Evolutionary conservation across 2,797 vertebrate species (phyloP), one percentile per base, ranked within the genome.

Genomic region (Myotis pilosus): DNA sequence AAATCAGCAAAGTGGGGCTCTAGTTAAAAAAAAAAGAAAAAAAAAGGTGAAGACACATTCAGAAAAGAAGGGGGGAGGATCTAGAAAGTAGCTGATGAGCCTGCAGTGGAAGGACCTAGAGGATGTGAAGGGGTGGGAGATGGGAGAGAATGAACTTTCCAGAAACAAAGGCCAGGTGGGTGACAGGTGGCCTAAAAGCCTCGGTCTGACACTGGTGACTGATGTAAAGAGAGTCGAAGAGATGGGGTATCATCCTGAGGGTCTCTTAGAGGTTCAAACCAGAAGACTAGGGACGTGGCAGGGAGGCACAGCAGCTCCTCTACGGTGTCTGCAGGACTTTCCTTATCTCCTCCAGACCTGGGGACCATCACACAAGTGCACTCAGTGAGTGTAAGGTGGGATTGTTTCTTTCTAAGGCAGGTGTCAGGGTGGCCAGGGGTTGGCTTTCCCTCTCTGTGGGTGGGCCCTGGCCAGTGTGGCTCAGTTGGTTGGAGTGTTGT

Each of bases 311-410:
- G 22, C 28, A 3, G 17, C 44, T 69, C 60, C 23, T 51, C 36
- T 1, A 2, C 12, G 53, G 15, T 3, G 16, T 33, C n/a, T 15
- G 3, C 3, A n/a, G 33, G 33, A 11, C 30, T 36, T 66, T 30
- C 11, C 41, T 66, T 36, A 36, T 3, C 51, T 11, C 55, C 30
- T 7, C 3, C 33, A 62, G 25, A 10, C 41, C 30, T 22, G 30
- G 55, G 8, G 30, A 10, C 28, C 22, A 28, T 16, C 33, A 10
- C 2, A 12, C 4, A 0, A 10, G 5, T 57, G 25, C 3, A 1
- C 10, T 33, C 78, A 51, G 5, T 10, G 20, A 30, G 60, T 0
- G 1, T 1, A 44, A 55, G 17, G 41, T 62, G n/a, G 55, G 6
- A 25, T 38, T 79, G 25, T 20, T 66, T 23, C 76, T 80, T 92